These are phyloP conservation scores for Herpetotheres cachinnans DNA, from an alignment of 2,113 vertebrate genomes.

Conservation along the genomic window DNA sequence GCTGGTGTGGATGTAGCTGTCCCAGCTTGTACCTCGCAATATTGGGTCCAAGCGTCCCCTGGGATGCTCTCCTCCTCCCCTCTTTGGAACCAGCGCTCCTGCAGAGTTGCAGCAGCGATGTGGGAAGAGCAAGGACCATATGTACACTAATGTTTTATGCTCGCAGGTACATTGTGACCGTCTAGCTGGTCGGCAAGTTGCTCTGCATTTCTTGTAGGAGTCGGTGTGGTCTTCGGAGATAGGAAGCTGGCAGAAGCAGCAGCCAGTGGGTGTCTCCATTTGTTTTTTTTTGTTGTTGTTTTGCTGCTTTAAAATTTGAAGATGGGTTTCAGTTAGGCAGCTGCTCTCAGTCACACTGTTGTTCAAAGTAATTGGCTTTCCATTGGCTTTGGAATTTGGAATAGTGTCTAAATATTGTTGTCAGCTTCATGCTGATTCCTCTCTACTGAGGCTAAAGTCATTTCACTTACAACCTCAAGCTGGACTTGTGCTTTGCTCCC, in stretches of 20 bases:
- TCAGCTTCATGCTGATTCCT: conserved; percentile 42
- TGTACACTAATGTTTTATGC: neutral
- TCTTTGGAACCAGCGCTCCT: neutral
- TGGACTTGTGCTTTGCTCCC: conserved; percentile 56
- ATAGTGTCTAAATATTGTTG: conserved; percentile 4
- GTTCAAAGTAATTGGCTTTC: neutral
- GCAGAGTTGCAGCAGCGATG: neutral
- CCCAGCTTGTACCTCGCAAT: neutral
- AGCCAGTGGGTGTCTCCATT: neutral
- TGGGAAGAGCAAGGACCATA: neutral
- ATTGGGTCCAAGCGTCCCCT: neutral
- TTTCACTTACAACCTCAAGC: conserved; percentile 30
- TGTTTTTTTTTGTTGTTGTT: neutral
- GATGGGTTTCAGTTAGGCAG: neutral
- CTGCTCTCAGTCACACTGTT: neutral
- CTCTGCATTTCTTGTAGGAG: neutral
- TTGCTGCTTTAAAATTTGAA: neutral
- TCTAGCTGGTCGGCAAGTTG: neutral
- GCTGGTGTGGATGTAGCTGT: neutral
- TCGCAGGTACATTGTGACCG: neutral
- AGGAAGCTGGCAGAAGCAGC: neutral
- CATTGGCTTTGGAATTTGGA: conserved; percentile 1
- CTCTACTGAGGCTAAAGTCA: neutral
- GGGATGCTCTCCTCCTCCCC: neutral
- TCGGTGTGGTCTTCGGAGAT: rapidly evolving